phyloP scores from a whole-genome alignment of 2,113 vertebrate species.

The Parus major region DNA sequence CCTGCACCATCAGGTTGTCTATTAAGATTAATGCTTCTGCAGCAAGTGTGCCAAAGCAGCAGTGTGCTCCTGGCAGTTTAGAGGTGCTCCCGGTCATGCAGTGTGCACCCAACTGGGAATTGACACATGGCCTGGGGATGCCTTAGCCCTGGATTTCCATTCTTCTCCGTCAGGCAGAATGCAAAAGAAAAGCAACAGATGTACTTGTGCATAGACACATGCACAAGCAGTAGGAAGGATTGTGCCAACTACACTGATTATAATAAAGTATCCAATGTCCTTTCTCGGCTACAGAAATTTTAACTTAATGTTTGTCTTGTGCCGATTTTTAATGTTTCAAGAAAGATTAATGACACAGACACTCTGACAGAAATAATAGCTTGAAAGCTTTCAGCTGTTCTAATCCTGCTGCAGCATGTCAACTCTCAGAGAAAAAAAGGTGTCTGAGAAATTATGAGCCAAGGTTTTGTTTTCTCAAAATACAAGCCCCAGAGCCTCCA shows the following conservation, averaged over 20 bases:
- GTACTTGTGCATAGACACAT: fast-evolving
- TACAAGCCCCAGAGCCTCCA: neutral
- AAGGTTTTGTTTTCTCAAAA: neutral
- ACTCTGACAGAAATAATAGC: neutral
- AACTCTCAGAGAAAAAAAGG: neutral
- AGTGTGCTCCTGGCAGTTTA: neutral
- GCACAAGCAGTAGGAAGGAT: neutral
- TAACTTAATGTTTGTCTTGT: neutral
- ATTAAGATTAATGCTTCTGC: neutral
- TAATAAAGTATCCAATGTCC: neutral
- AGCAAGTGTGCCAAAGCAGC: neutral
- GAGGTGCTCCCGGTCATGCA: neutral
- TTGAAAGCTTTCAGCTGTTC: neutral
- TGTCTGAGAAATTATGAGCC: neutral
- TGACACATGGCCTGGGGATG: neutral
- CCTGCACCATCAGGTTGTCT: neutral
- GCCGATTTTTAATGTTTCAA: neutral
- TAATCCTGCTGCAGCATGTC: neutral
- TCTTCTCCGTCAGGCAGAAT: neutral
- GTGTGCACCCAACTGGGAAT: neutral
- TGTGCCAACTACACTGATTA: neutral
- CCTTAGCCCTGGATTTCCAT: neutral
- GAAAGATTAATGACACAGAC: neutral
- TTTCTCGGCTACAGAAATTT: neutral
- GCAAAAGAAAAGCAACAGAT: neutral